phyloP scores from a whole-genome alignment of 2,113 vertebrate species.

The Neodon shergylaensis region DNA sequence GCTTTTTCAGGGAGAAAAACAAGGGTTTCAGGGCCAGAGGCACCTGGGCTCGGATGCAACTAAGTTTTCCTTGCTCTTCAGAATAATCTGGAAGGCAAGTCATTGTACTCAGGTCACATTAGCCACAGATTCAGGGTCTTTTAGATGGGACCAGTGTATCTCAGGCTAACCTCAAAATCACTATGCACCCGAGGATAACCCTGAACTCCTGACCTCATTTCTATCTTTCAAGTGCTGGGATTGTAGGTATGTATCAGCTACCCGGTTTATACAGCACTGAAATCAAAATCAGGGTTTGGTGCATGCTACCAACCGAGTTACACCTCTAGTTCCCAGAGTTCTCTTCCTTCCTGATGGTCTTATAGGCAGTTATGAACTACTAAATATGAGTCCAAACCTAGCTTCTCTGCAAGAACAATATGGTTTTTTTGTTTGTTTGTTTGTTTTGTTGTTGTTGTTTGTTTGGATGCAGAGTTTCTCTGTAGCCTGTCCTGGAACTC shows the following conservation, averaged over 20 bases:
- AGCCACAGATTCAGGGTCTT: neutral
- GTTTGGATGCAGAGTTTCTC: too few relatives aligned
- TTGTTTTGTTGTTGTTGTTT: too few relatives aligned
- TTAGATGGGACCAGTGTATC: neutral
- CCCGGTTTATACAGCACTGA: neutral
- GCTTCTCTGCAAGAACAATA: neutral
- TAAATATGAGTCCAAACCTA: neutral
- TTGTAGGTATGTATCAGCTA: neutral
- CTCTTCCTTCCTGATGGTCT: neutral
- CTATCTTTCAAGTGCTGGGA: neutral
- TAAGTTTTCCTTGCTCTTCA: neutral
- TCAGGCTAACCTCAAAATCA: neutral
- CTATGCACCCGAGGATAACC: neutral
- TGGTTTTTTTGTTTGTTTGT: neutral
- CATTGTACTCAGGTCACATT: neutral
- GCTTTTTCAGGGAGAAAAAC: neutral
- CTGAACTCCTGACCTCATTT: neutral
- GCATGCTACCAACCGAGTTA: neutral
- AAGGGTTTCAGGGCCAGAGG: neutral
- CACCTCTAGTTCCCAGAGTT: neutral
- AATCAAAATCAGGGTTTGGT: neutral
- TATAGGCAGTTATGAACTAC: neutral
- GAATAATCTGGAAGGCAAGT: neutral
- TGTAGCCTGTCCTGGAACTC: too few relatives aligned
- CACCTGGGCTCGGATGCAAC: too few relatives aligned